phyloP scores from a whole-genome alignment of 2,797 vertebrate genomes.

The Gymnoscopelus microlampas region DNA sequence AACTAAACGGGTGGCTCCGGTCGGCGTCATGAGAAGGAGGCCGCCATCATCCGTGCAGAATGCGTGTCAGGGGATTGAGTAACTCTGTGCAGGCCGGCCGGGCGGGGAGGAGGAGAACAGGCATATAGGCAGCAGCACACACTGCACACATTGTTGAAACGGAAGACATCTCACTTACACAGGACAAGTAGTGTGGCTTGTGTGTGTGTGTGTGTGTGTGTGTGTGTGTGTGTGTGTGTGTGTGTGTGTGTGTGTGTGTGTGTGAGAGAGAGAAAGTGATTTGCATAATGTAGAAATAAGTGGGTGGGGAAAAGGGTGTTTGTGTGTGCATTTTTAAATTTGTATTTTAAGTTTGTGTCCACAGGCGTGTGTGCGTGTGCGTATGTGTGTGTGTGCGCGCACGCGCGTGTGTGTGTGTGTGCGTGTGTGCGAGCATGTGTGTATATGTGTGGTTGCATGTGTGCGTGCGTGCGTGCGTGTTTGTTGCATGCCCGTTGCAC shows the following conservation, averaged over 20 bases:
- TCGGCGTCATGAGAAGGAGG: slow-evolving; percentile 75
- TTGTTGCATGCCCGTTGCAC: background rate
- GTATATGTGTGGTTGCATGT: slow-evolving; percentile 13
- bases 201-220: slow-evolving; percentile 13
- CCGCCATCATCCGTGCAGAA: slow-evolving; percentile 77
- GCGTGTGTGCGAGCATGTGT: slow-evolving; percentile 39
- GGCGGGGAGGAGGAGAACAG: slow-evolving; percentile 58
- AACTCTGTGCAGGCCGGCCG: slow-evolving; percentile 55
- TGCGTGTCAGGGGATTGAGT: slow-evolving; percentile 80
- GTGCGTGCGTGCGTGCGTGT: slow-evolving; percentile 9
- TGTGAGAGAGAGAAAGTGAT: slow-evolving; percentile 12
- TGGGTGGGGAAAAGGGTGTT: no score
- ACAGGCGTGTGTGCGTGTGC: slow-evolving; percentile 13
- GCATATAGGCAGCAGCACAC: slow-evolving; percentile 57
- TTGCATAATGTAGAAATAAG: no score
- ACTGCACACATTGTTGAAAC: slow-evolving; percentile 80
- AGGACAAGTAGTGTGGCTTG: slow-evolving; percentile 64
- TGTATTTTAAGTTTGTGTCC: slow-evolving; percentile 24
- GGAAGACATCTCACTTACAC: slow-evolving; percentile 79
- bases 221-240: slow-evolving; percentile 20
- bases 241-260: slow-evolving; percentile 22
- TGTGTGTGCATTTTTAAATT: no score
- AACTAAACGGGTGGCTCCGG: slow-evolving; percentile 80
- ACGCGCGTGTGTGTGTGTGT: background rate
- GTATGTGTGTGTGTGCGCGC: background rate